Conservation (phyloP, 2,113 vertebrate species). For the Rhinogobius similis region DNA sequence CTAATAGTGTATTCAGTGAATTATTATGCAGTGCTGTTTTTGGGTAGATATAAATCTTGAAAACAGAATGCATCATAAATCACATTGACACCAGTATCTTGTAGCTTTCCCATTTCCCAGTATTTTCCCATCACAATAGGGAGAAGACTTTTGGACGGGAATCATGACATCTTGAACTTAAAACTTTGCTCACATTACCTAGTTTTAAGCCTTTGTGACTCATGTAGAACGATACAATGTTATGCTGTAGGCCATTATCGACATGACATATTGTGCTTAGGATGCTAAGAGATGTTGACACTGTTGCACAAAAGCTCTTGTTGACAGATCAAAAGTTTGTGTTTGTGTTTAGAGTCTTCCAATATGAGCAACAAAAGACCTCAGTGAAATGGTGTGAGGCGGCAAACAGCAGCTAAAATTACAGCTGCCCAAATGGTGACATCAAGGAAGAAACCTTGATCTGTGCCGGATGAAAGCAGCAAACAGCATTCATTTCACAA, state of each 20-base stretch:
- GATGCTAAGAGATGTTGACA: not conserved
- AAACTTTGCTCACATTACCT: not conserved
- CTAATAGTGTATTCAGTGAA: too few relatives aligned
- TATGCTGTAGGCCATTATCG: not conserved
- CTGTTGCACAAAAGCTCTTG: not conserved
- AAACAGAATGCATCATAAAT: too few relatives aligned
- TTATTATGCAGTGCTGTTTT: too few relatives aligned
- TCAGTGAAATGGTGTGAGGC: not conserved
- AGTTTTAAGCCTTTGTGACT: not conserved
- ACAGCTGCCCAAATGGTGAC: conserved; percentile 8
- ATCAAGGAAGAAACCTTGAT: conserved; percentile 16
- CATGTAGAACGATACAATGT: not conserved
- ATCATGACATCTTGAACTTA: too few relatives aligned
- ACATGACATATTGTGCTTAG: not conserved
- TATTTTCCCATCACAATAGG: too few relatives aligned
- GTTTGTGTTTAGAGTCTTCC: conserved; percentile 1
- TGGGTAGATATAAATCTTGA: too few relatives aligned
- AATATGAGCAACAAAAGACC: not conserved
- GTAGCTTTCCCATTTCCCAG: too few relatives aligned
- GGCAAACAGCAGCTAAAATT: conserved; percentile 12
- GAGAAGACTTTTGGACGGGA: too few relatives aligned
- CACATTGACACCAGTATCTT: too few relatives aligned
- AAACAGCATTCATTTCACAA: conserved; percentile 34
- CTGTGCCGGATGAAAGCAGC: conserved; percentile 15
- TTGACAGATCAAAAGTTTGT: not conserved